Evolutionary conservation across 2,888 invertebrate genomes (phyloP).

Genomic region (Acronicta aceris): DNA sequence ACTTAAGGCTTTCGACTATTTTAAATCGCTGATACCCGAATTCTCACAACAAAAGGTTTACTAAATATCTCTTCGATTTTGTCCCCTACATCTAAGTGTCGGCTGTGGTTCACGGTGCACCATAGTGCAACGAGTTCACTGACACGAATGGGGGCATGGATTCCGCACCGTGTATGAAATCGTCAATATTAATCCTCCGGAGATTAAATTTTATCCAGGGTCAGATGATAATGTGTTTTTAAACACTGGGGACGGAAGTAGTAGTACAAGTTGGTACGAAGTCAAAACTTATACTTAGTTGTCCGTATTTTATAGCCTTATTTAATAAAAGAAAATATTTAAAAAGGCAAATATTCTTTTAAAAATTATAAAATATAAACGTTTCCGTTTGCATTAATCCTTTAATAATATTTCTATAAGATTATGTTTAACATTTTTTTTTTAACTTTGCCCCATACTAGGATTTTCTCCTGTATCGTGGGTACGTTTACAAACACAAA

Average conservation of each 20-base stretch:
- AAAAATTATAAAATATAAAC: too few relatives aligned
- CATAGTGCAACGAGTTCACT: constrained; percentile 67
- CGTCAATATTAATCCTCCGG: constrained; percentile 63
- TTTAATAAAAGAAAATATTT: too few relatives aligned
- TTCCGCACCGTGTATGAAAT: constrained; percentile 58
- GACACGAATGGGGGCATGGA: constrained; percentile 60
- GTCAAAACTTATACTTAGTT: too few relatives aligned
- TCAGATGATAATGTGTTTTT: constrained; percentile 44
- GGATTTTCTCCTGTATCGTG: too few relatives aligned
- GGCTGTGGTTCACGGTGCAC: constrained; percentile 62
- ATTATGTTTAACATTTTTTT: too few relatives aligned
- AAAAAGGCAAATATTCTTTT: too few relatives aligned
- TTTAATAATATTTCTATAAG: too few relatives aligned
- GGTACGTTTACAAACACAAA: too few relatives aligned
- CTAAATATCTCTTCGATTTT: constrained; percentile 61
- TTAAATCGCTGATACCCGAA: constrained; percentile 47
- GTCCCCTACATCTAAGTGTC: constrained; percentile 57
- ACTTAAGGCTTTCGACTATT: too few relatives aligned
- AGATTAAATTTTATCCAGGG: constrained; percentile 40
- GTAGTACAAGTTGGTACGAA: constrained; percentile 32
- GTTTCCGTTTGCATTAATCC: too few relatives aligned
- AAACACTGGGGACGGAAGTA: constrained; percentile 36
- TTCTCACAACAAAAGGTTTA: constrained; percentile 55
- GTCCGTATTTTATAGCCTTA: too few relatives aligned
- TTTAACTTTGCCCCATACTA: too few relatives aligned